Evolutionary conservation across 2,888 invertebrate genomes (phyloP), one percentile per base, ranked within the genome.

Genomic region (Pandemis heparana): DNA sequence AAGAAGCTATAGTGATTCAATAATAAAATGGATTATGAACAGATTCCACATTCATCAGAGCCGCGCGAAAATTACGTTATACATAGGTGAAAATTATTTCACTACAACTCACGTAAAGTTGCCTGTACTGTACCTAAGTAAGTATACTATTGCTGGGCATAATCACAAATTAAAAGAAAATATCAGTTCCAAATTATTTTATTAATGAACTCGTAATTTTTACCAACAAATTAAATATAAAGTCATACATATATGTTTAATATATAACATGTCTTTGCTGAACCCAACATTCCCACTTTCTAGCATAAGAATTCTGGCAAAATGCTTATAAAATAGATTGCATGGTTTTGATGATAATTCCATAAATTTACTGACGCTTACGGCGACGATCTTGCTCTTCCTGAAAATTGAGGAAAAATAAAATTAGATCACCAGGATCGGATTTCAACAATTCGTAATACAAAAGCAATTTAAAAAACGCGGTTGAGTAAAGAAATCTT

Each of bases 301-400:
- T n/a, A 63, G 32, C 32, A 43, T 16, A 59, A 59, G 67, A 59
- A 14, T 46, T 51, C 51, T 41, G 32, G 12, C 14, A 62, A 67
- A 68, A 56, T 56, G 23, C 46, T 70, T 60, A 64, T 53, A 64
- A 64, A 70, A 43, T 59, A 48, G 16, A 16, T 32, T 32, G 23
- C 23, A 2, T 41, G 32, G 4, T 60, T 12, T 60, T 32, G 23
- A 56, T 64, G n/a, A 48, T 41, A 60, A 23, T 48, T 67, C 38
- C 53, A 53, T 7, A 41, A 56, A 59, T 81, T 88, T 94, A 94
- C 76, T 94, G 91, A 87, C 94, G 93, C 81, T 92, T 94, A 85
- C 94, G 94, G 81, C 94, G 93, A 79, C 93, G 94, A 75, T 93
- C 88, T 77, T 94, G 89, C 81, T 95, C 94, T 82, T 95, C 94